phyloP scores from a whole-genome alignment of 1,140 invertebrate species.

The Idris sp. region DNA sequence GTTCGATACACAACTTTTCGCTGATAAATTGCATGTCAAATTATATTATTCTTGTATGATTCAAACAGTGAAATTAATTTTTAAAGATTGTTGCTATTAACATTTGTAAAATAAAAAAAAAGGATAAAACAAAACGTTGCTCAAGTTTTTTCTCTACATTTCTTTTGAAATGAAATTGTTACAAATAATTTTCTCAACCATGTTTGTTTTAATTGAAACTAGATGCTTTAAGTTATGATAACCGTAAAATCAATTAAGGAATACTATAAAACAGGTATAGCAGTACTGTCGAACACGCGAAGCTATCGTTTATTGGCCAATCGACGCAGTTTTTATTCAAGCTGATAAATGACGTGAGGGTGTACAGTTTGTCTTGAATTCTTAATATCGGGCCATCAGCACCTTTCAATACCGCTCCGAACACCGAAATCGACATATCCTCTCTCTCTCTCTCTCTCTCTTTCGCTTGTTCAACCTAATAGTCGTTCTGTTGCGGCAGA shows the following conservation, averaged over 20 bases:
- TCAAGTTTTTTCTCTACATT: too few species aligned
- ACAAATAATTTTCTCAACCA: too few species aligned
- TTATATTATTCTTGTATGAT: conserved; percentile 18
- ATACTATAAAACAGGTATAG: conserved; percentile 59
- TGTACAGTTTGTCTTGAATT: conserved; percentile 67
- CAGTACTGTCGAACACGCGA: conserved; percentile 56
- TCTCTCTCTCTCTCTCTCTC: conserved; percentile 31
- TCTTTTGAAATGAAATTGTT: too few species aligned
- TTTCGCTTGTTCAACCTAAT: conserved; percentile 42
- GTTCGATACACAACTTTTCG: conserved; percentile 29
- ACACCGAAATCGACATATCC: conserved; percentile 50
- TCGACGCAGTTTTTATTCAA: conserved; percentile 47
- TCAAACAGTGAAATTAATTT: neutral
- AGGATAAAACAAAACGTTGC: too few species aligned
- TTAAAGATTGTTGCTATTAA: too few species aligned
- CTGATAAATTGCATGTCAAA: conserved; percentile 42
- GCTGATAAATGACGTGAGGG: conserved; percentile 58
- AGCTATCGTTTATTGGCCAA: conserved; percentile 50
- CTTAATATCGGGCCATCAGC: conserved; percentile 73
- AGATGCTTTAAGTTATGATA: too few species aligned
- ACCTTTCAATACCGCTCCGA: conserved; percentile 69
- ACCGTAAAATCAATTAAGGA: conserved; percentile 64
- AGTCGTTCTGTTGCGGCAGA: conserved; percentile 59
- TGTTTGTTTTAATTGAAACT: too few species aligned
- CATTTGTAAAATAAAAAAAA: too few species aligned